phyloP scores from a whole-genome alignment of 2,113 vertebrate genomes.

The Antigone vipio region DNA sequence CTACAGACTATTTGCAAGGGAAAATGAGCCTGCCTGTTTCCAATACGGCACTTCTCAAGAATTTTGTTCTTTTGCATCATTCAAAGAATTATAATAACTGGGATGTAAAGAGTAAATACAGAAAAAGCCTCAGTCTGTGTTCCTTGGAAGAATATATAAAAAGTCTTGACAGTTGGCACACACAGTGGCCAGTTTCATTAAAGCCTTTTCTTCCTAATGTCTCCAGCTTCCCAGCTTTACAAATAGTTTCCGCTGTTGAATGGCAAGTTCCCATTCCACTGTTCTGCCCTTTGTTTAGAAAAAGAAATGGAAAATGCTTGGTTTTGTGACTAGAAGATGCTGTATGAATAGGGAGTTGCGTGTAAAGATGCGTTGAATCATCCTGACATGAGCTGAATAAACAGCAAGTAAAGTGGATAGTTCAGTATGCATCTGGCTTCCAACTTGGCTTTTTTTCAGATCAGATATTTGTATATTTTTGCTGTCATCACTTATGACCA shows the following conservation, averaged over 20 bases:
- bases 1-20: neutral
- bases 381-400: constrained; percentile 53
- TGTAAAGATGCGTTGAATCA: constrained; percentile 49
- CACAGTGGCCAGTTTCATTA: constrained; percentile 54
- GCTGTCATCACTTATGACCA: constrained; percentile 33
- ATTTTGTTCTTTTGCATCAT: neutral
- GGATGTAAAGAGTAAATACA: constrained; percentile 34
- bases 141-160: constrained; percentile 42
- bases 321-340: constrained; percentile 48
- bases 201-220: constrained; percentile 62
- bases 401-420: neutral
- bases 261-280: constrained; percentile 60
- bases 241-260: constrained; percentile 67
- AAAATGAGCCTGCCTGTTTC: neutral
- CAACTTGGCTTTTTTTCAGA: constrained; percentile 39
- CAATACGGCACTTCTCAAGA: neutral
- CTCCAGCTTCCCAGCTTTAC: constrained; percentile 67
- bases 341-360: constrained; percentile 35
- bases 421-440: constrained; percentile 8
- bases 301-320: constrained; percentile 60
- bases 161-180: constrained; percentile 53
- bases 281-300: constrained; percentile 52
- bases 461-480: constrained; percentile 33
- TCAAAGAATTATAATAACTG: constrained; percentile 18
- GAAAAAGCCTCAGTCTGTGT: constrained; percentile 33